Conservation (phyloP, 2,888 invertebrate species). For the Epinotia nisella region DNA sequence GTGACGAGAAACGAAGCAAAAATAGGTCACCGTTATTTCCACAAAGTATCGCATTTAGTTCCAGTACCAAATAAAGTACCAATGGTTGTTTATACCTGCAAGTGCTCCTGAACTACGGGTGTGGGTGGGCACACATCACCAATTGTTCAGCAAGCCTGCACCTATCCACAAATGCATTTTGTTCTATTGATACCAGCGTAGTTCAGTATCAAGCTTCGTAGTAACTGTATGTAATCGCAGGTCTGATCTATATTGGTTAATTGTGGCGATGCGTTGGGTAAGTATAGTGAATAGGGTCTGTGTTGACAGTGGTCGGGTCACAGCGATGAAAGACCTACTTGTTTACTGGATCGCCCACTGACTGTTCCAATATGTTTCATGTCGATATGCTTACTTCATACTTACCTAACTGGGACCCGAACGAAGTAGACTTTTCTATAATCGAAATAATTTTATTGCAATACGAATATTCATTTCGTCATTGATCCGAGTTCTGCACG, state of each 20-base stretch:
- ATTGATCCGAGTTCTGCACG: too few relatives aligned
- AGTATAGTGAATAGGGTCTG: conserved; percentile 3
- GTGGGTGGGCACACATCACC: conserved; percentile 38
- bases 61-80: conserved; percentile 29
- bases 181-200: neutral
- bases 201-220: neutral
- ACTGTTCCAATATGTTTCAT: conserved; percentile 31
- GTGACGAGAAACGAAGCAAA: conserved; percentile 5
- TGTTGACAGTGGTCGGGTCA: conserved; percentile 39
- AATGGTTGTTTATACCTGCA: conserved; percentile 32
- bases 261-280: neutral
- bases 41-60: conserved; percentile 17
- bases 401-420: conserved; percentile 13
- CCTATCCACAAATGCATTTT: conserved; percentile 6
- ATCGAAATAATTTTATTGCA: conserved; percentile 1
- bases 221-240: neutral
- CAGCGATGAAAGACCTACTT: conserved; percentile 38
- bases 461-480: neutral
- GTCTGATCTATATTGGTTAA: neutral
- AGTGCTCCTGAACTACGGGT: conserved; percentile 33
- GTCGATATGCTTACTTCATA: conserved; percentile 13
- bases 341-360: conserved; percentile 40
- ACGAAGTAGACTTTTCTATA: conserved; percentile 3
- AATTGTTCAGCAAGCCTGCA: conserved; percentile 34
- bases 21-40: conserved; percentile 22